Percentiles rank a stretch among this genome's conserved stretches.
phyloP scores from a whole-genome alignment of 2,888 invertebrate species.

The Sphinx pinastri region DNA sequence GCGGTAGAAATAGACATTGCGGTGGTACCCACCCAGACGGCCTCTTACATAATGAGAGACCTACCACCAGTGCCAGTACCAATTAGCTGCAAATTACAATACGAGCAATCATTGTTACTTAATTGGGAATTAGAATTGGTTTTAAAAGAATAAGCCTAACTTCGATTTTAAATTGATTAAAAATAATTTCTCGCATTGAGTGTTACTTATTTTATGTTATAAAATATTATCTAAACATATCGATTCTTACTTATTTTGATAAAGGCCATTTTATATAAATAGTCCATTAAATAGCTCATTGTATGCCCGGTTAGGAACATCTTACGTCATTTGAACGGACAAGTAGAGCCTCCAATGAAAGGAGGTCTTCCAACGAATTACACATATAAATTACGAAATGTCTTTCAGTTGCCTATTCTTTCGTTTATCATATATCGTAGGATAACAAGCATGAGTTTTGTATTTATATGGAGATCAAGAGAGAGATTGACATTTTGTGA shows the following conservation, averaged over 20 bases:
- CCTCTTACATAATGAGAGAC: too few relatives aligned
- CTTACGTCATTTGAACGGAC: conserved; percentile 10
- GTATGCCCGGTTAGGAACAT: neutral
- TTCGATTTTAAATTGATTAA: too few relatives aligned
- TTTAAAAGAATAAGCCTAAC: too few relatives aligned
- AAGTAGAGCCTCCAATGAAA: neutral
- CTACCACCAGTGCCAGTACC: too few relatives aligned
- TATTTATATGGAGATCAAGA: neutral
- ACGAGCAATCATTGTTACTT: neutral
- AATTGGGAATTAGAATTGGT: neutral
- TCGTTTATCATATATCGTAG: neutral
- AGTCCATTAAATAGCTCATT: neutral
- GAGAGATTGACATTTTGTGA: too few relatives aligned
- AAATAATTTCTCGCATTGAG: too few relatives aligned
- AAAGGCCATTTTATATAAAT: neutral
- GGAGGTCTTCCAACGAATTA: conserved; percentile 3
- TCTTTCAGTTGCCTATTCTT: conserved; percentile 11
- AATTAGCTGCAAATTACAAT: conserved; percentile 1
- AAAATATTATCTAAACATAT: too few relatives aligned
- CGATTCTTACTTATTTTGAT: too few relatives aligned
- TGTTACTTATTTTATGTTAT: neutral
- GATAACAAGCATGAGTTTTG: neutral
- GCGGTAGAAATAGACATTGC: too few relatives aligned
- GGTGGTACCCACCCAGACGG: too few relatives aligned
- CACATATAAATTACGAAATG: conserved; percentile 14